Base-by-base conservation (phyloP, 2,797 vertebrate species). In the Chaenodraco wilsoni region DNA sequence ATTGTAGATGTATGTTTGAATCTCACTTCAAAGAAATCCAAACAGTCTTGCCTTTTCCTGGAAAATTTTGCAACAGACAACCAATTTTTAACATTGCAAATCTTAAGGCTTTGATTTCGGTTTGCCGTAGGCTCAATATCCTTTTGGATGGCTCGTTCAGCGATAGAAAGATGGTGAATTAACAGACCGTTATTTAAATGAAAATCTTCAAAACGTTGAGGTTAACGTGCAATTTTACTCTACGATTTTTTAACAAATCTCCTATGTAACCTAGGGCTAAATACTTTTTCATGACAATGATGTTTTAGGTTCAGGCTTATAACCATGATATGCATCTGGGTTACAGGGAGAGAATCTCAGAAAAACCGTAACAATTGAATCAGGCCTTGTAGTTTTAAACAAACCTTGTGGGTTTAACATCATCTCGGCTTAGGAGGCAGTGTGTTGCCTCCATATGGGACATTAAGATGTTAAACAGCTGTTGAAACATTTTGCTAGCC, bases 301-400 rank as follows among this genome's bases (percentile, higher is more conserved):
- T 63, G 40, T 5, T 14, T 14, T 27, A 55, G 31, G 10, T 27
- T 17, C 14, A 23, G 48, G 40, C 14, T 40, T 72, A 37, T 48
- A 52, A 52, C 44, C 52, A 64, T 48, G 27, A 60, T 55, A 78
- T 49, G 40, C 1, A 1, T 48, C 27, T 31, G 48, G 44, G 37
- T 72, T 74, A 62, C 51, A 65, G 41, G 21, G 37, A 43, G 48
- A 66, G 27, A 49, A 37, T 48, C 56, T 76, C 58, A 70, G 58
- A 40, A 74, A 60, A 72, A 63, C 56, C 57, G 21, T 14, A 56
- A 65, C 8, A 57, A 64, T 65, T 55, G 51, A 60, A 71, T 52
- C 66, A 65, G 45, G n/a, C 9, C 41, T 66, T 56, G 40, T 51
- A 59, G 63, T 78, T 72, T 72, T 63, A 59, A 64, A 64, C 48